phyloP scores from a whole-genome alignment of 2,113 vertebrate species.

The Lynx canadensis region DNA sequence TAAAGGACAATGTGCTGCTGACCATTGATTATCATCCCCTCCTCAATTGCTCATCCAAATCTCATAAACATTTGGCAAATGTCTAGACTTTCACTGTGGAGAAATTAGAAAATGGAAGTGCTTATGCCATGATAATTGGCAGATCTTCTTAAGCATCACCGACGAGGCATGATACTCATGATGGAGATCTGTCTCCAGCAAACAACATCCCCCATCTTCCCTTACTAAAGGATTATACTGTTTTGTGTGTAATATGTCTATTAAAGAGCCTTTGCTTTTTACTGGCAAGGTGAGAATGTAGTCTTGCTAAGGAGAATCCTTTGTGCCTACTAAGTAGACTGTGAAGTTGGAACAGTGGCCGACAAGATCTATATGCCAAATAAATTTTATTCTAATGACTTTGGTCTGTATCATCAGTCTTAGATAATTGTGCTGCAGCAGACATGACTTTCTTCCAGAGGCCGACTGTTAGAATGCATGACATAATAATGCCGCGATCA shows the following conservation, averaged over 20 bases:
- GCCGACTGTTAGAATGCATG: slow-evolving; percentile 60
- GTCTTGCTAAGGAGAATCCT: neutral
- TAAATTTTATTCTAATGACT: slow-evolving; percentile 30
- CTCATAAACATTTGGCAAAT: neutral
- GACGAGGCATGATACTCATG: neutral
- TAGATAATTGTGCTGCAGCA: slow-evolving; percentile 70
- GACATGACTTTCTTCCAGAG: slow-evolving; percentile 75
- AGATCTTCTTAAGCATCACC: neutral
- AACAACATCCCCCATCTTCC: neutral
- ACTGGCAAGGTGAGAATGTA: neutral
- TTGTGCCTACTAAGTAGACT: neutral
- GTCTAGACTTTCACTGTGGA: neutral
- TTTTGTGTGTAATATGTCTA: neutral
- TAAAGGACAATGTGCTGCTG: neutral
- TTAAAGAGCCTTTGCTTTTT: slow-evolving; percentile 7
- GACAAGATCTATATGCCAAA: slow-evolving; percentile 48
- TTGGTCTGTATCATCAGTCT: slow-evolving; percentile 60
- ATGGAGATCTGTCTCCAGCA: neutral
- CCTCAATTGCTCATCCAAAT: neutral
- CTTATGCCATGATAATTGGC: neutral
- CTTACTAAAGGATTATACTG: neutral
- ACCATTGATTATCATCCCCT: neutral
- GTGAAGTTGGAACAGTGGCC: neutral
- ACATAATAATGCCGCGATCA: slow-evolving; percentile 15
- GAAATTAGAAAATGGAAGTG: neutral